These are phyloP conservation scores for Atta colombica DNA, from an alignment of 1,140 invertebrate genomes.

Conservation along the genomic window DNA sequence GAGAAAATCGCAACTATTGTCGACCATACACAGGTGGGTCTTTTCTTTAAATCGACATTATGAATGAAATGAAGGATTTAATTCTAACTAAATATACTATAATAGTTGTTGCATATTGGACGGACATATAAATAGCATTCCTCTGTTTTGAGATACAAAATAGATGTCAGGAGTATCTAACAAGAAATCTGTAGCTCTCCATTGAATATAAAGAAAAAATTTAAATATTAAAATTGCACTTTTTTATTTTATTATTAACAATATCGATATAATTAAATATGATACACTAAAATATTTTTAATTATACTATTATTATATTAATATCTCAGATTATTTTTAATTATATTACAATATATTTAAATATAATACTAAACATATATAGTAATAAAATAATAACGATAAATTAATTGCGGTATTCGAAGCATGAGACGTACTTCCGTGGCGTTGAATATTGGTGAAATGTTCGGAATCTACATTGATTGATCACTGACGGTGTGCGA, in stretches of 20 bases:
- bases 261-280: neutral
- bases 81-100: neutral
- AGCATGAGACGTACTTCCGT: neutral
- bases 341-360: neutral
- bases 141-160: neutral
- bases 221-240: neutral
- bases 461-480: slow-evolving; percentile 19
- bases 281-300: neutral
- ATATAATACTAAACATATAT: neutral
- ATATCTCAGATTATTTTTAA: neutral
- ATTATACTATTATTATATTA: neutral
- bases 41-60: neutral
- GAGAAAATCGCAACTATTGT: slow-evolving; percentile 88
- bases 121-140: neutral
- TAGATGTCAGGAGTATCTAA: neutral
- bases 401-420: neutral
- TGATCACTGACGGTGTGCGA: slow-evolving; percentile 23
- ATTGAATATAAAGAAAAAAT: neutral
- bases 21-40: slow-evolving; percentile 88
- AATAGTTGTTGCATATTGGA: neutral
- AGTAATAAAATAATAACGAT: neutral
- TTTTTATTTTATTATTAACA: neutral
- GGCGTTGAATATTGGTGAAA: neutral
- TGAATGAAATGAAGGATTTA: slow-evolving; percentile 1
- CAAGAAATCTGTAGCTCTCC: neutral